These are phyloP conservation scores for Amphiduros pacificus DNA, from an alignment of 2,888 invertebrate species.

Conservation along the genomic window DNA sequence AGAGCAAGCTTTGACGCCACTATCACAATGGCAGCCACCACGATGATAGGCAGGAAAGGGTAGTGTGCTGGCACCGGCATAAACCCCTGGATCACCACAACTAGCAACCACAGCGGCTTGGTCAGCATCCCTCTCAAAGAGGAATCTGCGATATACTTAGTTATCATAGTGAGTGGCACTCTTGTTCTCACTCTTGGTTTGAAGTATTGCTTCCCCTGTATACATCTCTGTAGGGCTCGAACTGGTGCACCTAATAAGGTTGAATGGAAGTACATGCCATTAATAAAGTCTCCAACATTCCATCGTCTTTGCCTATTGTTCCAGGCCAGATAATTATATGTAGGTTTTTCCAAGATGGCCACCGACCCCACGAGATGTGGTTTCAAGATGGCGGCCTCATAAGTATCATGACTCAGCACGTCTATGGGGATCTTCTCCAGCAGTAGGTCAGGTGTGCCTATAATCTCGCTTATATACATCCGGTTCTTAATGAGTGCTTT, in stretches of 20 bases:
- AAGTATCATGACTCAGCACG: slow-evolving; percentile 50
- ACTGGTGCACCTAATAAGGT: slow-evolving; percentile 40
- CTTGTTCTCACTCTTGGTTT: slow-evolving; percentile 42
- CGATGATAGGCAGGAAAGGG: slow-evolving; percentile 40
- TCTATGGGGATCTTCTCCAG: slow-evolving; percentile 48
- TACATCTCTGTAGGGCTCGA: slow-evolving; percentile 38
- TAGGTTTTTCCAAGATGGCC: slow-evolving; percentile 41
- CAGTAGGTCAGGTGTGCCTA: slow-evolving; percentile 39
- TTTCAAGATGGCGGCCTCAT: slow-evolving; percentile 44
- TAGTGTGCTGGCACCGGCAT: slow-evolving; percentile 38
- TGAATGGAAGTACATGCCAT: slow-evolving; percentile 48
- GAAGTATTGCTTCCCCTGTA: slow-evolving; percentile 43
- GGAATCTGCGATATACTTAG: slow-evolving; percentile 46
- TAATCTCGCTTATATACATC: slow-evolving; percentile 45
- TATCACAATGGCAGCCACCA: slow-evolving; percentile 45
- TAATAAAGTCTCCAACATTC: slow-evolving; percentile 46
- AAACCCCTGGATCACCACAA: slow-evolving; percentile 43
- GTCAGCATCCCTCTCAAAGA: slow-evolving; percentile 47
- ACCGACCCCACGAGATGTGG: slow-evolving; percentile 43
- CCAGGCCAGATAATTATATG: slow-evolving; percentile 49
- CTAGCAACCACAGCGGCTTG: slow-evolving; percentile 44
- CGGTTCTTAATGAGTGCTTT: slow-evolving; percentile 47
- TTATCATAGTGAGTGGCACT: slow-evolving; percentile 42
- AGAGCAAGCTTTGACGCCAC: slow-evolving; percentile 49
- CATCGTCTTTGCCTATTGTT: slow-evolving; percentile 46